Conservation (phyloP, 2,113 vertebrate species). For the Carlito syrichta region DNA sequence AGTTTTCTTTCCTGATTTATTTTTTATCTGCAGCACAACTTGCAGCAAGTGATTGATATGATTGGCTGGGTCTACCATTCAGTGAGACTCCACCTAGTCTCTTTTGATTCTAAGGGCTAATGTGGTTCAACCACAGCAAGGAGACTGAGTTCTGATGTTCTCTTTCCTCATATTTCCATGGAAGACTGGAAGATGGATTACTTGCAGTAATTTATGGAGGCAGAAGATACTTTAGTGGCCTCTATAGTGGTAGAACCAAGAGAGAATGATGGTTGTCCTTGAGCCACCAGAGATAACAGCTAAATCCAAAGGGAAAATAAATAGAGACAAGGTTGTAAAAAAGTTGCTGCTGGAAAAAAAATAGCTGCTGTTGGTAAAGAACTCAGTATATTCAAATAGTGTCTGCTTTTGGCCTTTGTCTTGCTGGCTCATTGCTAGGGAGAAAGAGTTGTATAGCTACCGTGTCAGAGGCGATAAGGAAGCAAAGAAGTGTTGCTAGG, state of each 20-base stretch:
- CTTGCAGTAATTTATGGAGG: conserved; percentile 17
- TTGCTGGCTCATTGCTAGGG: background rate
- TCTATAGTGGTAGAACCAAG: conserved; percentile 15
- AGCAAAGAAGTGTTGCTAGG: background rate
- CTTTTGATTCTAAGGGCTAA: conserved; percentile 33
- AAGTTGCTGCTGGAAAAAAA: background rate
- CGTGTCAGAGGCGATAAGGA: background rate
- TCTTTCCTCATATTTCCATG: conserved; percentile 16
- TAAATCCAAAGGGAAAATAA: conserved; percentile 6
- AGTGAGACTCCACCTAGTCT: background rate
- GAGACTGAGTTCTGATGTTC: background rate
- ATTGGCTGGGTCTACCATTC: background rate
- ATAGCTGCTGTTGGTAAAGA: background rate
- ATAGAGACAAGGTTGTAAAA: background rate
- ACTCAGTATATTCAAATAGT: conserved; percentile 25
- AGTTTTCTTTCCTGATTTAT: background rate
- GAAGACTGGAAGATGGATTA: conserved; percentile 23
- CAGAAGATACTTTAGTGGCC: background rate
- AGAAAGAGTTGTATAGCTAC: background rate
- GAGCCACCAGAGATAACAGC: conserved; percentile 5
- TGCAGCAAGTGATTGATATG: conserved; percentile 20
- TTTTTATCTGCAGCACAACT: background rate
- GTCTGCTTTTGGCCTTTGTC: background rate
- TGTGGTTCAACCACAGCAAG: conserved; percentile 2
- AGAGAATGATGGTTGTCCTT: background rate